A percentile compares a stretch with the other conserved stretches of the same genome.
phyloP scores from a whole-genome alignment of 2,797 vertebrate genomes.

The Phoxinus dragarum region DNA sequence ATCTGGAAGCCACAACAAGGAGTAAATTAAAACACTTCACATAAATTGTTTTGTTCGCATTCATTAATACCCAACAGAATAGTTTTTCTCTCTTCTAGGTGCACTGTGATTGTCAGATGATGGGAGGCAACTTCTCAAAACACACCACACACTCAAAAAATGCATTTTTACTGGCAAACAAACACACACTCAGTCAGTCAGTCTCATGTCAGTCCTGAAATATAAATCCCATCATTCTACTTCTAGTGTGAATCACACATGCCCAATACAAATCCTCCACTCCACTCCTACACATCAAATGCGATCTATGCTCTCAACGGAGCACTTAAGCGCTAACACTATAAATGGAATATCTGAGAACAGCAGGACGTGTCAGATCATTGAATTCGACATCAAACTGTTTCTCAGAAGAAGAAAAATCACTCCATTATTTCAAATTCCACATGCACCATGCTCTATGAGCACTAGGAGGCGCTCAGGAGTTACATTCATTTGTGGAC shows the following conservation, averaged over 20 bases:
- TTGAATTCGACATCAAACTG: not conserved
- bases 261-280: constrained; percentile 16
- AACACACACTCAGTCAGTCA: not conserved
- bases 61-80: constrained; percentile 26
- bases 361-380: constrained; percentile 2
- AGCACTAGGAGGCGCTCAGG: constrained; percentile 16
- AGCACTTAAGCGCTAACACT: constrained; percentile 43
- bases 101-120: constrained; percentile 47
- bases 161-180: constrained; percentile 19
- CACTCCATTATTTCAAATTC: not conserved
- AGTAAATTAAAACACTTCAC: constrained; percentile 30
- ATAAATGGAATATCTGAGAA: not conserved
- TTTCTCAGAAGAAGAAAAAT: not conserved
- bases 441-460: constrained; percentile 12
- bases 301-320: not conserved
- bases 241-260: constrained; percentile 21
- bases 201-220: constrained; percentile 2
- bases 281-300: constrained; percentile 52
- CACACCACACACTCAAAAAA: constrained; percentile 34
- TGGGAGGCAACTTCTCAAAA: constrained; percentile 27
- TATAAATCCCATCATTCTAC: constrained; percentile 7
- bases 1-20: constrained; percentile 10
- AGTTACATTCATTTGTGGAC: constrained; percentile 27
- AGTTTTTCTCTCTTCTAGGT: constrained; percentile 10
- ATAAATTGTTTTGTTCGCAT: constrained; percentile 24